phyloP scores from a whole-genome alignment of 2,888 invertebrate genomes.

The Habrosyne pyritoides region DNA sequence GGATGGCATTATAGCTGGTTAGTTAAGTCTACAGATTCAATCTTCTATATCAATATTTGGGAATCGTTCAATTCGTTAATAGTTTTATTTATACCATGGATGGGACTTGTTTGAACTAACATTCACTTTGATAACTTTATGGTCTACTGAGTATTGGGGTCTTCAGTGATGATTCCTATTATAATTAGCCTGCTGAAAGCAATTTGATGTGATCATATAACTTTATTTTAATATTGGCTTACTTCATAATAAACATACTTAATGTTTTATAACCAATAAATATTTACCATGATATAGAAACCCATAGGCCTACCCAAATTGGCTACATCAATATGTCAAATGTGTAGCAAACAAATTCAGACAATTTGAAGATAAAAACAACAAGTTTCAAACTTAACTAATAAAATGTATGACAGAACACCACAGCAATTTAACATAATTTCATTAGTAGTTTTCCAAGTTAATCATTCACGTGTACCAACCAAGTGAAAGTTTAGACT shows the following conservation, averaged over 20 bases:
- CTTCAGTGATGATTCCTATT: slow-evolving; percentile 25
- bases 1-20: slow-evolving; percentile 94
- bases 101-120: not conserved
- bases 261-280: not conserved
- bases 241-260: too few species aligned
- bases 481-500: too few species aligned
- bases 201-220: not conserved
- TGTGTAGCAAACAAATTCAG: too few species aligned
- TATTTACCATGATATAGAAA: not conserved
- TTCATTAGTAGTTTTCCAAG: too few species aligned
- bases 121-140: slow-evolving; percentile 39
- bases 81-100: not conserved
- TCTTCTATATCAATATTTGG: not conserved
- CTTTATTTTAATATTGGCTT: not conserved
- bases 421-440: too few species aligned
- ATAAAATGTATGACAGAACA: too few species aligned
- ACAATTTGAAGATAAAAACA: too few species aligned
- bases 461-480: too few species aligned
- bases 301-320: too few species aligned
- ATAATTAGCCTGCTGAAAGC: not conserved
- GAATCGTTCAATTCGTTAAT: slow-evolving; percentile 1
- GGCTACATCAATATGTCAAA: too few species aligned
- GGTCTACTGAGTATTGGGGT: slow-evolving; percentile 55
- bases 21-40: slow-evolving; percentile 31
- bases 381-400: too few species aligned